These are phyloP conservation scores for Mastomys natalensis DNA, from an alignment of 2,113 vertebrate species.

Conservation along the genomic window DNA sequence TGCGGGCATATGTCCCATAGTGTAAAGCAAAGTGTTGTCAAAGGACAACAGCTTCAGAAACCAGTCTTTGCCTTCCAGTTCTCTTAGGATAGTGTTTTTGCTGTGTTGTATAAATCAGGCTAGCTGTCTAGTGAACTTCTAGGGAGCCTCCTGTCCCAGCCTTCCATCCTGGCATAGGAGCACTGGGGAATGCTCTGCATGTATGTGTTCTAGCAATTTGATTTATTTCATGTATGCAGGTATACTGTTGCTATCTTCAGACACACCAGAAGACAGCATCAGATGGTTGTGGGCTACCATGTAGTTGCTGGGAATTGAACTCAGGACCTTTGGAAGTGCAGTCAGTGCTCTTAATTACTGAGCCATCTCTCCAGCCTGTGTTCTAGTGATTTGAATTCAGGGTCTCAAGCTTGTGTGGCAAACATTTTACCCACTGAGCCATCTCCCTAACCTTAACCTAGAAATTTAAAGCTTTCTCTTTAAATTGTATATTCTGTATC, in stretches of 20 bases:
- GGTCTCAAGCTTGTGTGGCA: background rate
- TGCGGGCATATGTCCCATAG: too few relatives aligned
- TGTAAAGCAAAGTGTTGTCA: background rate
- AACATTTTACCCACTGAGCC: background rate
- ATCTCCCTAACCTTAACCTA: too few relatives aligned
- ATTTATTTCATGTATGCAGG: background rate
- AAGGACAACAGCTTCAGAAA: background rate
- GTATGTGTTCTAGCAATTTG: too few relatives aligned
- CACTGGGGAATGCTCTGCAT: too few relatives aligned
- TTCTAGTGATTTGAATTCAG: background rate
- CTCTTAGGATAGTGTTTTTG: background rate
- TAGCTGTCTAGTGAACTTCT: background rate
- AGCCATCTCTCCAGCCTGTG: too few relatives aligned
- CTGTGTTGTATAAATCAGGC: background rate
- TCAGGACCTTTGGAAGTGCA: too few relatives aligned
- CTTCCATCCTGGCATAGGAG: background rate
- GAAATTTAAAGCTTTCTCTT: background rate
- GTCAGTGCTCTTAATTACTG: too few relatives aligned
- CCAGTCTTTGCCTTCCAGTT: background rate
- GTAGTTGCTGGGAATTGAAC: too few relatives aligned
- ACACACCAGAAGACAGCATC: too few relatives aligned
- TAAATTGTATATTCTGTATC: background rate
- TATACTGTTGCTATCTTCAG: too few relatives aligned
- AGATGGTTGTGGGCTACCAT: too few relatives aligned
- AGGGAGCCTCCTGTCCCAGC: background rate